A percentile compares a stretch with the other conserved stretches of the same genome.
Conservation (phyloP, 2,888 invertebrate species). For the Marasmarcha lunaedactyla region DNA sequence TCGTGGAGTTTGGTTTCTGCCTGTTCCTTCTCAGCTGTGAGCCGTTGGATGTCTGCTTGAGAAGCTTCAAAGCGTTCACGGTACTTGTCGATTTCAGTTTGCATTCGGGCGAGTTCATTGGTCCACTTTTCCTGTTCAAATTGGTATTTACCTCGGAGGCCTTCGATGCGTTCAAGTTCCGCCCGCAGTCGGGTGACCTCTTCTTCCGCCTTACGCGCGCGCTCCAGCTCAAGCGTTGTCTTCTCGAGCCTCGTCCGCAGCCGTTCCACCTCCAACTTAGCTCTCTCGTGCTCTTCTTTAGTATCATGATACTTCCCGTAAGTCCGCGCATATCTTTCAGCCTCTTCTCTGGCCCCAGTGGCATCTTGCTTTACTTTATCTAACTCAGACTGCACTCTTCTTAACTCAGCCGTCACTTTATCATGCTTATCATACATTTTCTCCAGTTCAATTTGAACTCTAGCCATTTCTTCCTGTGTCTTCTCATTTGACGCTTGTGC, state of each 20-base stretch:
- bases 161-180: conserved; percentile 81
- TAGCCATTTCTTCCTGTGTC: conserved; percentile 88
- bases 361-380: conserved; percentile 78
- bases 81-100: conserved; percentile 78
- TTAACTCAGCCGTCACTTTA: conserved; percentile 83
- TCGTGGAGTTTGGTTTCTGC: conserved; percentile 81
- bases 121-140: conserved; percentile 68
- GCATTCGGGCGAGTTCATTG: conserved; percentile 80
- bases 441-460: conserved; percentile 88
- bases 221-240: conserved; percentile 82
- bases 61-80: conserved; percentile 81
- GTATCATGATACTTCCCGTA: conserved; percentile 83
- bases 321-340: conserved; percentile 77
- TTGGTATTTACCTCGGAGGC: conserved; percentile 74
- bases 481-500: conserved; percentile 88
- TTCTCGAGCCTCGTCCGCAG: conserved; percentile 84
- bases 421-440: conserved; percentile 94
- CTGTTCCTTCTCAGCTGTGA: conserved; percentile 73
- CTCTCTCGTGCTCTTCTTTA: conserved; percentile 81
- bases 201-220: conserved; percentile 78
- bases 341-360: conserved; percentile 83
- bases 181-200: conserved; percentile 74
- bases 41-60: conserved; percentile 79
- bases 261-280: conserved; percentile 85
- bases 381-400: conserved; percentile 83